Base-by-base conservation (phyloP, 2,113 vertebrate genomes). In the Vulpes vulpes region DNA sequence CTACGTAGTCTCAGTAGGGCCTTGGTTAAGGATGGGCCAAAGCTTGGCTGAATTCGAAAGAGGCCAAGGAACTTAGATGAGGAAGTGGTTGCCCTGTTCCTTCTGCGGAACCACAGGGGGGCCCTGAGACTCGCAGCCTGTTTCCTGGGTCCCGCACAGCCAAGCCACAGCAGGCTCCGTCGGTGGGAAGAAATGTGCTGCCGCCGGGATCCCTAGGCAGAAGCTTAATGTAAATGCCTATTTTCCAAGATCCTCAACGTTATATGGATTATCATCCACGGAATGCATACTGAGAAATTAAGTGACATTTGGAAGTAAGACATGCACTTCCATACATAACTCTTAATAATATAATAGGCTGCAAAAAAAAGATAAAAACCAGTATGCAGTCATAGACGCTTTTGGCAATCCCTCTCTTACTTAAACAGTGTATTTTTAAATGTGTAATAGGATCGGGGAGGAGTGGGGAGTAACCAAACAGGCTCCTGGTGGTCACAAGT, bases 351-450 rank as follows among this genome's bases (percentile, higher is more conserved):
- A 60, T 51, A 76, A 43, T 15, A 60, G 64, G 32, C 23, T 59
- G n/a, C 14, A 53, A 82, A 91, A 82, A 91, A 91, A 67, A 84
- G 23, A 83, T 23, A 85, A 74, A 95, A 85, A n/a, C 17, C 43
- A 53, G 11, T 9, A 22, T 19, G 11, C 74, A 22, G 51, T 32
- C 16, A 60, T 27, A 62, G 1, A 38, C n/a, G 57, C 57, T 5
- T 16, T 11, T 0, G 3, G 22, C 19, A 62, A 67, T 84, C 11
- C 8, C 17, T 76, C 74, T n/a, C 23, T 38, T 60, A 35, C 23
- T 38, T 60, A 35, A 88, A 84, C 57, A 19, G 10, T 25, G 11
- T n/a, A 35, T 76, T 86, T 94, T 53, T 17, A 49, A 76, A 30
- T 76, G 25, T 80, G 25, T 25, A 30, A 32, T 15, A 55, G 38